Evolutionary conservation across 2,797 vertebrate genomes (phyloP), one percentile per base, ranked within the genome.

Genomic region (Anableps anableps): DNA sequence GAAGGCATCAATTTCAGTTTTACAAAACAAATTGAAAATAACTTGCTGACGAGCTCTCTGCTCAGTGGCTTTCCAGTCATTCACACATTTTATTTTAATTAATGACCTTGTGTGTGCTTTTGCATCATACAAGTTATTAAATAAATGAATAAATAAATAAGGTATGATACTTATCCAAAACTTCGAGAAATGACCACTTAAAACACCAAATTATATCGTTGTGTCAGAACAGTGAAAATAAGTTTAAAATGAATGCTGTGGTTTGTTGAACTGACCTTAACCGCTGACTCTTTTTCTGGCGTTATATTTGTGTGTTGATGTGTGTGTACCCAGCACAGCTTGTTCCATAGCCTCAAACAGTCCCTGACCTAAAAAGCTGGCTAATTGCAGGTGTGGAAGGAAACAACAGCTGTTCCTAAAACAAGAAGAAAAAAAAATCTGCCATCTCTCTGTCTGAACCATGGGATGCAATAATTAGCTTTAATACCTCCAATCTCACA

Each of bases 361-460:
- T 89, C 86, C 68, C 43, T 92, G 93, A 93, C 93, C 94, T 90
- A 94, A 88, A 92, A 91, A 92, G 80, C 82, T 79, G 78, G 82
- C 87, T 93, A 93, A 92, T 91, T 92, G 88, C 92, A 93, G 93
- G 91, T 92, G 85, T 93, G 88, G 55, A 81, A 87, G 86, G 83
- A 88, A 81, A 77, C 81, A 89, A 83, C 92, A 93, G 89, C 91
- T 94, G 93, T 87, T 91, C 85, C 79, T 85, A 58, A 80, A 70
- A 70, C 21, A 70, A 70, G 19, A 68, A 58, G 29, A 66, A 36
- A 66, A 64, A 66, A n/a, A 79, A 83, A 85, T 81, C 86, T 79
- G 76, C 73, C 68, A 2, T 71, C 76, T 72, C 81, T 71, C 58
- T 29, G 51, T 73, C 45, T 83, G 72, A 84, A 74, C 75, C 80